Base-by-base conservation (phyloP, 2,888 invertebrate genomes). In the Orthosia cruda region DNA sequence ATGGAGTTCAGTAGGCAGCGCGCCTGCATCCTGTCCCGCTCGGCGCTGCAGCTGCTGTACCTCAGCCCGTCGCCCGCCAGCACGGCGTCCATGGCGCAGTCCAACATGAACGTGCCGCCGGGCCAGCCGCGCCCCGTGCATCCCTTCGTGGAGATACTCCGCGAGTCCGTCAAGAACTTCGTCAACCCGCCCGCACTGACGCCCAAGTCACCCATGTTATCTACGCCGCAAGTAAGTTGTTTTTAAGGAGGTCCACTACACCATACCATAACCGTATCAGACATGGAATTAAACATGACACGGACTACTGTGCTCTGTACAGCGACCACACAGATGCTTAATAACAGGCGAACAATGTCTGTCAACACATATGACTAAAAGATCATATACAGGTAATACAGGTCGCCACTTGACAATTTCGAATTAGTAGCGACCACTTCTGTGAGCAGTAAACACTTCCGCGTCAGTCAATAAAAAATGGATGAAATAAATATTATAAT, bases 11-110 rank as follows among this genome's bases (percentile, higher is more conserved):
- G 99, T 90, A 98, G 98, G 62, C 98, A 98, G 89, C 97, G 97
- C 1, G 99, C 99, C 2, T 99, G 99, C 94, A 98, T 99, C 75
- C 97, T 99, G 13, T 99, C 99, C 1, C 97, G 99, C 71, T 99
- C 99, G 62, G 98, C 99, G 55, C 96, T 99, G 7, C 99, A 99
- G 93, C 97, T 98, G 78, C 96, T 99, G 49, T 99, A 99, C 93
- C 97, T 98, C 76, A 95, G 94, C 74, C 96, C 96, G 68, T 93
- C 95, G 40, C 94, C 96, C 3, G 96, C 95, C 3, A 91, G 86
- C 71, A 92, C 93, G 13, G 95, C 97, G 55, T 90, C 93, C 1
- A 80, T 92, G 90, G 93, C 92, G 0, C 93, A 91, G 77, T 87
- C 90, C 70, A 87, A 94, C 0, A 94, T 95, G 72, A 94, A 92